phyloP scores from a whole-genome alignment of 2,888 invertebrate species.

The Tetragonisca angustula region DNA sequence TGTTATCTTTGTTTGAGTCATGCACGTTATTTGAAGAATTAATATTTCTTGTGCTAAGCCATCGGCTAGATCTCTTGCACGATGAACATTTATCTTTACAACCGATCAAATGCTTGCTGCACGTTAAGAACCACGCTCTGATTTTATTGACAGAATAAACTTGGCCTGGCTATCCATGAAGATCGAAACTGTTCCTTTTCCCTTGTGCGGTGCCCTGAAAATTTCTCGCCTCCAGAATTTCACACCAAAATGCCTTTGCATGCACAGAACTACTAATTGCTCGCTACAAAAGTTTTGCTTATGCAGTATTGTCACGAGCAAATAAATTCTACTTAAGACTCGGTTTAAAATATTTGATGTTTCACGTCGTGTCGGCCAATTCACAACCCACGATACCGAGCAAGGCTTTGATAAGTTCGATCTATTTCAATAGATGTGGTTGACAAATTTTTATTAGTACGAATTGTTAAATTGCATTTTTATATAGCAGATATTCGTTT shows the following conservation, averaged over 20 bases:
- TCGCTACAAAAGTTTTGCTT: constrained; percentile 20
- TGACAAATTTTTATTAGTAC: not conserved
- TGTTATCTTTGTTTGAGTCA: constrained; percentile 28
- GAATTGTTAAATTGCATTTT: too few relatives aligned
- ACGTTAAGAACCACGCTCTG: constrained; percentile 26
- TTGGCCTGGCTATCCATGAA: constrained; percentile 12
- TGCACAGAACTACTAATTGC: constrained; percentile 25
- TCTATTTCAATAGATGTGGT: not conserved
- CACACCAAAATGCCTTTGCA: constrained; percentile 7
- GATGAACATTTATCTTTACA: constrained; percentile 60
- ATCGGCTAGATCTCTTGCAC: constrained; percentile 41
- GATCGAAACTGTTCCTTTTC: not conserved
- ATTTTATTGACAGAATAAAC: constrained; percentile 57
- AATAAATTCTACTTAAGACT: constrained; percentile 27
- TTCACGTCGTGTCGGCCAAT: not conserved
- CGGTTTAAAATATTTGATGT: not conserved
- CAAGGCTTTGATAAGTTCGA: not conserved
- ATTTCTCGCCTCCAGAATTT: not conserved
- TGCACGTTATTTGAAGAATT: constrained; percentile 47
- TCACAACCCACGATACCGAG: not conserved
- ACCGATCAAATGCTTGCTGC: constrained; percentile 49
- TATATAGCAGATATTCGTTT: too few relatives aligned
- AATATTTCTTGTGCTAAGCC: constrained; percentile 45
- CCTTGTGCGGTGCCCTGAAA: too few relatives aligned
- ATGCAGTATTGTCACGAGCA: constrained; percentile 27